Evolutionary conservation across 2,888 invertebrate species (phyloP), one percentile per base, ranked within the genome.

Genomic region (Drosophila quinaria): DNA sequence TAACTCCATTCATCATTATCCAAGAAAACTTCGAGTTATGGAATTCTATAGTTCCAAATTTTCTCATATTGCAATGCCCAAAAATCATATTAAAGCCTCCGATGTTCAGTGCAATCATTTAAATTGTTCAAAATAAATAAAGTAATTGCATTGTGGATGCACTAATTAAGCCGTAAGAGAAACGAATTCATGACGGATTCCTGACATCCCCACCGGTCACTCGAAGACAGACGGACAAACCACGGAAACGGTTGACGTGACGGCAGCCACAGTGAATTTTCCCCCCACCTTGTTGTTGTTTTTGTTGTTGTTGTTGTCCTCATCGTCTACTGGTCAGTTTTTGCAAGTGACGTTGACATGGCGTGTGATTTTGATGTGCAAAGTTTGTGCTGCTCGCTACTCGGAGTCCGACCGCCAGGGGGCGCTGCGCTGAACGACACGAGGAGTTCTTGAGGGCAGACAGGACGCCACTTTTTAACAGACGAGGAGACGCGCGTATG

Each of bases 401-500:
- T 25, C 25, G 5, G 22, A 31, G 52, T 51, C 58, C 51, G 69
- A 59, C 60, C 78, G 75, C 56, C 56, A 70, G 81, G 41, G 66
- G 50, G 73, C 62, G 74, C 58, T 59, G 15, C n/a, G 59, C 33
- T 9, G 41, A 9, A 25, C 39, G 37, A 15, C 56, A 52, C 46
- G 52, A 42, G 42, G 59, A 60, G 61, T 33, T 56, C 52, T 69
- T 58, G 58, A 41, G 65, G 61, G 54, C 64, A 55, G 70, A 70
- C 63, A 59, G 58, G 47, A 54, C 52, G 62, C 55, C 52, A 58
- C 55, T 70, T 70, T 67, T 47, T 52, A 59, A 62, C 75, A 78
- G 81, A 80, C 81, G 80, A 59, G 60, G 74, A 77, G 81, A 80
- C 81, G 80, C 77, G 73, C 78, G 74, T 87, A 87, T 89, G 89